These are phyloP conservation scores for Coptodon bakossiorum DNA, from an alignment of 2,113 vertebrate genomes.

Conservation along the genomic window DNA sequence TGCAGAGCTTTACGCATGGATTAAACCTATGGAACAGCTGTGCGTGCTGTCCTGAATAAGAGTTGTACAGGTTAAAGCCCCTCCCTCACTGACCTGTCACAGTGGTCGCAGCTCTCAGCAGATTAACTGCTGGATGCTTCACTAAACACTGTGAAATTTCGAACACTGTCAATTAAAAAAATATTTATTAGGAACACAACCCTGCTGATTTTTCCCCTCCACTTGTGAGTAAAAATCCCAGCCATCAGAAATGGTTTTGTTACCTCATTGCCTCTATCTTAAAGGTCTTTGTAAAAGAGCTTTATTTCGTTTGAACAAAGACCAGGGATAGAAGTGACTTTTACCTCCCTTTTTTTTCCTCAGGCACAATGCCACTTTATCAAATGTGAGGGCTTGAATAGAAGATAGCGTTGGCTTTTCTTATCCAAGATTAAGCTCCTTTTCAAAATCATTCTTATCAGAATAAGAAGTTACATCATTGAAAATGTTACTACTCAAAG, in stretches of 20 bases:
- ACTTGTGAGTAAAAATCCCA: not conserved
- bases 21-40: constrained; percentile 37
- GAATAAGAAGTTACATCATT: not conserved
- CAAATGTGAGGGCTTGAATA: not conserved
- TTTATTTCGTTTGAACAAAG: not conserved
- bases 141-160: not conserved
- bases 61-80: not conserved
- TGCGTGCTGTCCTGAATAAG: not conserved
- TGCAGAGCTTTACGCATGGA: not conserved
- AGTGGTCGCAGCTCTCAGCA: not conserved
- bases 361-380: constrained; percentile 10
- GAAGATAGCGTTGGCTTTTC: not conserved
- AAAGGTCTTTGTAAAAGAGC: not conserved
- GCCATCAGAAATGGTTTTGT: not conserved
- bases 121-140: not conserved
- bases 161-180: not conserved
- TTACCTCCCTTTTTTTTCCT: constrained; percentile 10
- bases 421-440: not conserved
- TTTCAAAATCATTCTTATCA: not conserved
- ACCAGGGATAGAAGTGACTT: constrained; percentile 2
- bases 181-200: not conserved
- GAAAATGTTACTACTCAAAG: not conserved
- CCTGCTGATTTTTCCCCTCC: not conserved
- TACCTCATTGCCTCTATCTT: not conserved
- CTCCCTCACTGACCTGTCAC: not conserved